Base-by-base conservation (phyloP, 2,888 invertebrate genomes). In the Temnothorax rugatulus region DNA sequence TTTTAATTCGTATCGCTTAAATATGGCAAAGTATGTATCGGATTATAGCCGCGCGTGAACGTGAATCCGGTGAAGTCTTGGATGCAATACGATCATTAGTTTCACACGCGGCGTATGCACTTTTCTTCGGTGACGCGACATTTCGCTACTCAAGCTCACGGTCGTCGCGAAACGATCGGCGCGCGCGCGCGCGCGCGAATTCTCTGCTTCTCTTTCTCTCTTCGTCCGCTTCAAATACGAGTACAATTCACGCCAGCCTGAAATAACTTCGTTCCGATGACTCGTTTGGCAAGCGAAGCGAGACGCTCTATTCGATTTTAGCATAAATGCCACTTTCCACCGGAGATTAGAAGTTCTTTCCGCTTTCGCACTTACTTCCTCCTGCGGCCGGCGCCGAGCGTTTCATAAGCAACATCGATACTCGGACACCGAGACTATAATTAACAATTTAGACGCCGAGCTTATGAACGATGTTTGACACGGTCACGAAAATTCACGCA, bases 251-350 rank as follows among this genome's bases (percentile, higher is more conserved):
- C 81, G 44, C 68, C 63, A 79, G 66, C 34, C 57, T 52, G 44
- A 79, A 54, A 63, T 11, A 73, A 9, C 44, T 68, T 41, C 59
- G 88, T 86, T 85, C 81, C 84, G 21, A 25, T 84, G 82, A 18
- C 63, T 88, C 75, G 84, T 52, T 87, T 52, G 38, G 4, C 52
- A 82, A 89, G 71, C 88, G 86, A 74, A 82, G 85, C 89, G 86
- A 71, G 77, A 88, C 88, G 73, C 66, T 69, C 59, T 66, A 64
- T 68, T 68, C 57, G 52, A 82, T 82, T 85, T 86, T 71, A 88
- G 21, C 73, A 83, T 86, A 69, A 86, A 87, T 59, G 13, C 34
- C 44, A 63, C 89, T 89, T 87, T 89, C 87, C 89, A 89, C 82
- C 75, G 75, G 71, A 64, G 73, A 85, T 87, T 81, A 75, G 15